Percentiles rank a stretch among this genome's conserved stretches.
Conservation (phyloP, 1,140 invertebrate genomes). For the Temnothorax curvispinosus region DNA sequence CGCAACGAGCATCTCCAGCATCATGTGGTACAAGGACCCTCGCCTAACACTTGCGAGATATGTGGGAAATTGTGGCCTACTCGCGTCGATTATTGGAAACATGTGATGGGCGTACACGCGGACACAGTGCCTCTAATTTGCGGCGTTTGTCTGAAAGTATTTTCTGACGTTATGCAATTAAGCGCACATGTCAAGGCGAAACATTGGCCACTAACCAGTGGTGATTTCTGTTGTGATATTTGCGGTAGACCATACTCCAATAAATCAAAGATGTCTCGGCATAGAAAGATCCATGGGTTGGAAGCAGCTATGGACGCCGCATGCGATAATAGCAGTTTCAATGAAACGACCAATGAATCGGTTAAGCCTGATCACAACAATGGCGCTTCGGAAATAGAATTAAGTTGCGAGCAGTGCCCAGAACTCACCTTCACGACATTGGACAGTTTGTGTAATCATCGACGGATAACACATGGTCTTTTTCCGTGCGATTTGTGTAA, state of each 20-base stretch:
- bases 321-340: constrained; percentile 51
- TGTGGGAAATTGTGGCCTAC: constrained; percentile 87
- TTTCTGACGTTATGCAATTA: constrained; percentile 84
- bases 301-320: constrained; percentile 22
- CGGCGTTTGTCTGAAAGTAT: constrained; percentile 87
- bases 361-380: constrained; percentile 41
- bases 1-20: constrained; percentile 84
- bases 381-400: constrained; percentile 69
- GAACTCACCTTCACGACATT: constrained; percentile 83
- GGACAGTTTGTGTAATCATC: constrained; percentile 86
- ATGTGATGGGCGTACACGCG: constrained; percentile 87
- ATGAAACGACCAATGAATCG: constrained; percentile 52
- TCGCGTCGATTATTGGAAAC: constrained; percentile 87
- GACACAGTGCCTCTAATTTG: constrained; percentile 86
- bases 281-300: constrained; percentile 85
- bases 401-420: constrained; percentile 84
- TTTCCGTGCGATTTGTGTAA: constrained; percentile 88
- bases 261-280: constrained; percentile 87
- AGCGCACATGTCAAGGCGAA: constrained; percentile 84
- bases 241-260: constrained; percentile 87
- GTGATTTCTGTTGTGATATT: constrained; percentile 86
- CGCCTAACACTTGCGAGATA: constrained; percentile 85
- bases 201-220: constrained; percentile 85
- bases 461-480: constrained; percentile 86
- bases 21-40: constrained; percentile 85